A percentile compares a stretch with the other conserved stretches of the same genome.
Conservation (phyloP, 2,888 invertebrate species). For the Invenusta paracnida region DNA sequence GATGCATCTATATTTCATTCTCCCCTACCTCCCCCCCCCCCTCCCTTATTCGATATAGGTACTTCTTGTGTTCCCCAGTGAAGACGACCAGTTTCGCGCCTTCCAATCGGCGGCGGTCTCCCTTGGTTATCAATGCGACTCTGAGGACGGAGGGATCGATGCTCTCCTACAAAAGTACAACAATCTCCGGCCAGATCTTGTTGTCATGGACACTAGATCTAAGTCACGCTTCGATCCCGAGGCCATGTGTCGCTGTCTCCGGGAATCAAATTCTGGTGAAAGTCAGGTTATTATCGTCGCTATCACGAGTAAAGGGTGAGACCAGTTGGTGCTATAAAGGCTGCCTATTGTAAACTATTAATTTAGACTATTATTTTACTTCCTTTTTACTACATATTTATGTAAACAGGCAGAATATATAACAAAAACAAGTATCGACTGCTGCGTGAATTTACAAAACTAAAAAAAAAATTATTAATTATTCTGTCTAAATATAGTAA, state of each 20-base stretch:
- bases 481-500: too few relatives aligned
- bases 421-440: too few relatives aligned
- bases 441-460: too few relatives aligned
- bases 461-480: too few relatives aligned
- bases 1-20: not conserved
- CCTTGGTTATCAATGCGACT: not conserved
- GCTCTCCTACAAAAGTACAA: not conserved
- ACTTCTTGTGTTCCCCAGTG: not conserved
- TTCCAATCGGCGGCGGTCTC: not conserved
- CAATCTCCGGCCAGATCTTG: not conserved
- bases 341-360: too few relatives aligned
- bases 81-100: not conserved
- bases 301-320: not conserved
- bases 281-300: not conserved
- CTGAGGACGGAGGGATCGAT: not conserved
- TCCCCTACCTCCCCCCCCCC: not conserved
- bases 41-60: not conserved
- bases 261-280: constrained; percentile 43
- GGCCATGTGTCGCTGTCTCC: constrained; percentile 47
- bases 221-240: constrained; percentile 46
- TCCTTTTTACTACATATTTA: too few relatives aligned
- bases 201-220: constrained; percentile 2
- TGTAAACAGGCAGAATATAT: too few relatives aligned
- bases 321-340: too few relatives aligned
- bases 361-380: too few relatives aligned